Evolutionary conservation across 2,888 invertebrate species (phyloP).

Genomic region (Clunio marinus): DNA sequence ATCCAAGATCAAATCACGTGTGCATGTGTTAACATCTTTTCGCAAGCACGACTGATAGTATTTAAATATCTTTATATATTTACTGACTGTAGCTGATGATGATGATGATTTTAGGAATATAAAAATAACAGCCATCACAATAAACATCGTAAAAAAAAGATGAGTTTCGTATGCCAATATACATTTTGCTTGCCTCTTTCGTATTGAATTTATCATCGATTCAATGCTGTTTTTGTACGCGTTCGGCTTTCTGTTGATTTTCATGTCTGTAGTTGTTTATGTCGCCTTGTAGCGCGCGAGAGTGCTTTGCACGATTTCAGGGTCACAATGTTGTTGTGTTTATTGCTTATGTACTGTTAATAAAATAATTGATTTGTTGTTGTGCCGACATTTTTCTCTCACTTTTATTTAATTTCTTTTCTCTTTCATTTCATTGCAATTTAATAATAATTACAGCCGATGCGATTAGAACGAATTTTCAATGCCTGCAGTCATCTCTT

Average conservation of each 20-base stretch:
- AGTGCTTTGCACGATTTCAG: conserved; percentile 36
- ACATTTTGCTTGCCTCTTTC: neutral
- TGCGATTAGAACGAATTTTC: too few relatives aligned
- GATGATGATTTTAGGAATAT: too few relatives aligned
- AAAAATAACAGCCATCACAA: conserved; percentile 9
- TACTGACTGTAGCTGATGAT: neutral
- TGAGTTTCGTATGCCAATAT: conserved; percentile 2
- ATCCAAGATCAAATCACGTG: neutral
- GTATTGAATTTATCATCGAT: conserved; percentile 16
- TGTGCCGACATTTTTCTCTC: neutral
- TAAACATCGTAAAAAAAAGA: neutral
- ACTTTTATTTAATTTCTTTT: neutral
- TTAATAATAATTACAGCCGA: too few relatives aligned
- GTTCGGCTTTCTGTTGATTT: conserved; percentile 1
- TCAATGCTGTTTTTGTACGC: conserved; percentile 20
- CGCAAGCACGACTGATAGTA: neutral
- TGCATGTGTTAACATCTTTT: neutral
- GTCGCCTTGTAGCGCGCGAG: conserved; percentile 21
- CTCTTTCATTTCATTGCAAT: neutral
- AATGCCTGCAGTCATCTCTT: neutral
- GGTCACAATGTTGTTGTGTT: conserved; percentile 34
- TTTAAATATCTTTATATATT: conserved; percentile 7
- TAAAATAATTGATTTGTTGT: conserved; percentile 35
- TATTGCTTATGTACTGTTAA: conserved; percentile 34
- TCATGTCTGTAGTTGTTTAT: conserved; percentile 34